A percentile compares a stretch with the other conserved stretches of the same genome.
Conservation (phyloP, 1,140 invertebrate species). For the Lamellibrachia luymesi region DNA sequence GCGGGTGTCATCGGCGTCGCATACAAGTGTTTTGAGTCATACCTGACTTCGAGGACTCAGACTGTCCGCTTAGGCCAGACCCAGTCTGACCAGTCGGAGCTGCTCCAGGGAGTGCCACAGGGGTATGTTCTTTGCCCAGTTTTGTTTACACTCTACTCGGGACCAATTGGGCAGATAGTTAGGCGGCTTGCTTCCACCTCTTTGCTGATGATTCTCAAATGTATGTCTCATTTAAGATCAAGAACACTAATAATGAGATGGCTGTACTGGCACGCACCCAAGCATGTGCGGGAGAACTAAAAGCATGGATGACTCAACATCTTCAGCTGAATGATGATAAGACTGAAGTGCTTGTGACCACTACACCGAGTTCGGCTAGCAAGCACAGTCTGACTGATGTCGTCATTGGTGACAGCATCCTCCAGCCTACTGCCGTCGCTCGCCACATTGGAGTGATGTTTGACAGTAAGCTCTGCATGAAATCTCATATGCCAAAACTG, state of each 20-base stretch:
- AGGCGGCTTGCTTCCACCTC: not conserved
- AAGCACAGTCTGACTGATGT: too few species aligned
- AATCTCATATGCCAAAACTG: too few species aligned
- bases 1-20: not conserved
- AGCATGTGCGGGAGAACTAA: too few species aligned
- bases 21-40: not conserved
- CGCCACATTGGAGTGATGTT: too few species aligned
- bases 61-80: not conserved
- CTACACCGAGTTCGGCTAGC: too few species aligned
- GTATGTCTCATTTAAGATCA: not conserved
- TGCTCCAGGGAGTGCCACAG: slow-evolving; percentile 7
- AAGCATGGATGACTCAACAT: too few species aligned
- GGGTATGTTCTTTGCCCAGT: not conserved
- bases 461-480: too few species aligned
- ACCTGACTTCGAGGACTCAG: not conserved
- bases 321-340: too few species aligned
- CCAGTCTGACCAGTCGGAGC: not conserved
- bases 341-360: too few species aligned
- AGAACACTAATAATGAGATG: not conserved
- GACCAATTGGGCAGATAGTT: not conserved
- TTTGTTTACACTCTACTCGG: not conserved
- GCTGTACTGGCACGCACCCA: not conserved
- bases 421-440: too few species aligned
- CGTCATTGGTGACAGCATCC: too few species aligned
- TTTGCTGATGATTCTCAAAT: not conserved